Evolutionary conservation across 2,888 invertebrate species (phyloP), one percentile per base, ranked within the genome.

Genomic region (Tridacna gigas): DNA sequence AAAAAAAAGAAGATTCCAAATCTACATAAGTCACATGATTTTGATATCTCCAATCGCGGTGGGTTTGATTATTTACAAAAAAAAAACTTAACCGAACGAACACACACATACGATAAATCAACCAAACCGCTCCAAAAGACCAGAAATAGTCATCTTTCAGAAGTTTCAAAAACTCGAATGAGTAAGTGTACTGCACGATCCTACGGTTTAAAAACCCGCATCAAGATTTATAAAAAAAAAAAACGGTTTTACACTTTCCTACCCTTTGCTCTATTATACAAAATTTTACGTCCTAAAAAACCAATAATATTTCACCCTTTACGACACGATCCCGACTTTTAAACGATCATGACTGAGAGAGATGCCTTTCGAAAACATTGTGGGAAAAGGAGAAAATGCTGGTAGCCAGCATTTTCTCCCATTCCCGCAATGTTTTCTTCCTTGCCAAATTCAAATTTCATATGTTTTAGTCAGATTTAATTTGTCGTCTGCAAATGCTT

Each of bases 71-170:
- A 5, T 15, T 37, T 5, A 3, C 2, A 56, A 56, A 56, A 56
- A 56, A 56, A 56, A 56, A 56, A 20, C 20, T 11, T 56, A 20
- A 56, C 56, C 15, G 56, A 56, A 37, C 37, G 37, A 37, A 37
- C 37, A 37, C 37, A 37, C 37, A 37, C 37, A 7, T 37, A 37
- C 2, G 37, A 37, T 37, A 37, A 37, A 37, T 37, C 37, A 37
- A 37, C 37, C 37, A 37, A 37, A 37, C 37, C 37, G 37, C 37
- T 37, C 37, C 37, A 37, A 37, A 37, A 37, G 37, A 4, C 37
- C 37, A 37, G 37, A 37, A 69, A 71, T 71, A 71, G 51, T 47
- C 71, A 71, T 71, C 47, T 71, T 71, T 71, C 26, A 48, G 51
- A 48, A 51, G 71, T 51, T 9, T 25, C 15, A 63, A 63, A 71